Evolutionary conservation across 2,113 vertebrate species (phyloP), one percentile per base, ranked within the genome.

Genomic region (Hemicordylus capensis): DNA sequence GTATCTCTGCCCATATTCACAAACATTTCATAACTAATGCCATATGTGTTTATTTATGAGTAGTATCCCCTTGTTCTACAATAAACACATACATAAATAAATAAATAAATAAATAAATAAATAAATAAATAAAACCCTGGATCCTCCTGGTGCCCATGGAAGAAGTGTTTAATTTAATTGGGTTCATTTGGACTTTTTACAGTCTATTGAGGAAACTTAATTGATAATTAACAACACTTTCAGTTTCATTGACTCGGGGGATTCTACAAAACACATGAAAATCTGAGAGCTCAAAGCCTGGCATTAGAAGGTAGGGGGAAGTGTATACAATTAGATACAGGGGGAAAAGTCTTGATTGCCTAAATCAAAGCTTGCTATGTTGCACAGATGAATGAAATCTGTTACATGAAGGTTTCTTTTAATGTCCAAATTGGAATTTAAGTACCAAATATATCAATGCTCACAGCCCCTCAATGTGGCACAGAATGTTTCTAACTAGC

Each of bases 171-270:
- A 87, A 90, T 84, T 66, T 95, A 95, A 95, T 93, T 96, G 86
- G 87, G 67, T 95, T 93, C 85, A 91, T 93, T 89, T 95, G 92
- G 93, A 95, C 84, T 93, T 94, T 95, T 93, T 93, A 94, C 88
- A 94, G 85, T 93, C 84, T 91, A 89, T 90, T 82, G 76, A 93
- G 87, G 92, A 96, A 94, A 93, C 89, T 93, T 96, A 96, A 97
- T 95, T 96, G 91, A 95, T 95, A 95, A 95, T 95, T 96, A 96
- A 93, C 84, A 93, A 82, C 81, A 94, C 89, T 85, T 95, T 94
- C 91, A 87, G 90, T 94, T 85, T 93, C 91, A 76, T 91, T 90
- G 92, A 83, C 92, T 92, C 0, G 0, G 91, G 90, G 90, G 91
- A 90, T 83, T 94, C 95, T 90, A 88, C 96, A 92, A 95, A 94